Percentiles rank a stretch among this genome's conserved stretches.
Evolutionary conservation across 2,113 vertebrate species (phyloP).

Genomic region (Vulpes ferrilata): DNA sequence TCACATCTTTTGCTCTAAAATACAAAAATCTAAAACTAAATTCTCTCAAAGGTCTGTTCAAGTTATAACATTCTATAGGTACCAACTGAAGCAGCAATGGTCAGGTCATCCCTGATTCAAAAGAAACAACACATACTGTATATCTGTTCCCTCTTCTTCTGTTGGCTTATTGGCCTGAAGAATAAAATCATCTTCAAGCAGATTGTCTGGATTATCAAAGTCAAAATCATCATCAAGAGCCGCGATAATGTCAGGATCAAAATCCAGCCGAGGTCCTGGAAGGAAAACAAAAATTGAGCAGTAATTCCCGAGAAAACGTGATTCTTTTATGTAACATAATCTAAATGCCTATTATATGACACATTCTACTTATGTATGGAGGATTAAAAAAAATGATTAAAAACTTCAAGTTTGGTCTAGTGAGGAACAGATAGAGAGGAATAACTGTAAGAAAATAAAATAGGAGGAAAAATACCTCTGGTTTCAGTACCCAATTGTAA

Average conservation of each 20-base stretch:
- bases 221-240: conserved; percentile 98
- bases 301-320: background rate
- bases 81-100: background rate
- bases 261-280: conserved; percentile 95
- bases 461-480: background rate
- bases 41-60: background rate
- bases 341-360: background rate
- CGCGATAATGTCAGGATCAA: conserved; percentile 98
- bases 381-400: conserved; percentile 39
- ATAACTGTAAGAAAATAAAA: background rate
- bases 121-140: conserved; percentile 79
- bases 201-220: conserved; percentile 95
- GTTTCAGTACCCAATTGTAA: background rate
- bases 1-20: background rate
- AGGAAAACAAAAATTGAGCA: conserved; percentile 3
- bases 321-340: background rate
- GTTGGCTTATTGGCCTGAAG: conserved; percentile 90
- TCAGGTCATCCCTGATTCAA: background rate
- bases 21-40: background rate
- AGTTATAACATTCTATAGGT: background rate
- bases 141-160: conserved; percentile 22
- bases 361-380: background rate
- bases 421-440: background rate
- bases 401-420: background rate
- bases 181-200: conserved; percentile 97